These are phyloP conservation scores for Rhopalosiphum maidis DNA, from an alignment of 1,140 invertebrate genomes.

Conservation along the genomic window DNA sequence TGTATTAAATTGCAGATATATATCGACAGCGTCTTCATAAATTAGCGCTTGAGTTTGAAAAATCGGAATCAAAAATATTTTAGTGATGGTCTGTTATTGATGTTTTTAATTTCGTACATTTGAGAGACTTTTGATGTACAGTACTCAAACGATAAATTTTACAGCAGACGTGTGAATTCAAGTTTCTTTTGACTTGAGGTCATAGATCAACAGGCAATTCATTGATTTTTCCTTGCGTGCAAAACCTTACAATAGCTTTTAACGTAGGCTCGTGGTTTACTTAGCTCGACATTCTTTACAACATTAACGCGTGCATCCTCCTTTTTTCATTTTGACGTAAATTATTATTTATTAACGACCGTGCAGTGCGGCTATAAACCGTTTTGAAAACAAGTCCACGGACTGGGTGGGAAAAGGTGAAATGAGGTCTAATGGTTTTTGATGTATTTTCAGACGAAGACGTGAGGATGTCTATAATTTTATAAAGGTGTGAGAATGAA, in stretches of 20 bases:
- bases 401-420: not conserved
- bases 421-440: not conserved
- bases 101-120: not conserved
- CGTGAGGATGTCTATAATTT: not conserved
- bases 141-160: not conserved
- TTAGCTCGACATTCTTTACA: not conserved
- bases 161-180: not conserved
- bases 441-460: not conserved
- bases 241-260: not conserved
- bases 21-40: not conserved
- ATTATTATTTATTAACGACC: not conserved
- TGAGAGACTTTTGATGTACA: not conserved
- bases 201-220: slow-evolving; percentile 15
- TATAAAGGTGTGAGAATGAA: not conserved
- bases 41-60: not conserved
- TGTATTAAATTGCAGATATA: not conserved
- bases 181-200: not conserved
- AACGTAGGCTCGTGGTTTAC: not conserved
- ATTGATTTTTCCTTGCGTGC: not conserved
- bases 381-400: not conserved
- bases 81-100: not conserved
- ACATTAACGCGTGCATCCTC: not conserved
- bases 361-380: not conserved
- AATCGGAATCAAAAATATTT: not conserved
- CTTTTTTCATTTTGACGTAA: not conserved